Evolutionary conservation across 2,113 vertebrate species (phyloP).

Genomic region (Chaetodon trifascialis): DNA sequence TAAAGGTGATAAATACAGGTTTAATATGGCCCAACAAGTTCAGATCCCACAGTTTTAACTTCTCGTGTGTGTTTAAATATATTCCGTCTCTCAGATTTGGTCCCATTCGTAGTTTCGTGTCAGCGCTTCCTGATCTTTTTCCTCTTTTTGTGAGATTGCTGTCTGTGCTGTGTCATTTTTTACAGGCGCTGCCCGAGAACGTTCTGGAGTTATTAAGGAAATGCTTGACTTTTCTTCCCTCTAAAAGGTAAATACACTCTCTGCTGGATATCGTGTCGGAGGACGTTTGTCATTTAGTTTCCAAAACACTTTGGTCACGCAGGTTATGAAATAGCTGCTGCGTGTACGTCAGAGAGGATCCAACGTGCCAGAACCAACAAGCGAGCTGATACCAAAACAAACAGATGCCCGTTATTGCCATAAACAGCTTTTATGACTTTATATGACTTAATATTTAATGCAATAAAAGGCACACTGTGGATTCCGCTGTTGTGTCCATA

Average conservation of each 20-base stretch:
- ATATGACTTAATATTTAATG: background rate
- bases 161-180: no score
- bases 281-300: slow-evolving; percentile 23
- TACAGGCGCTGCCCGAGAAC: slow-evolving; percentile 90
- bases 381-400: slow-evolving; percentile 18
- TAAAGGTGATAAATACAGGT: background rate
- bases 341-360: slow-evolving; percentile 1
- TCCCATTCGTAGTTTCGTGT: background rate
- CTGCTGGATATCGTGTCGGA: slow-evolving; percentile 10
- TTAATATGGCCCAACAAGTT: background rate
- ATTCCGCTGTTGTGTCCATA: background rate
- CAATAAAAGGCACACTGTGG: background rate
- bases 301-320: slow-evolving; percentile 11
- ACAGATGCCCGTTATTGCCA: background rate
- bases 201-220: slow-evolving; percentile 89
- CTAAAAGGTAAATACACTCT: slow-evolving; percentile 87
- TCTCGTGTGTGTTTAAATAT: background rate
- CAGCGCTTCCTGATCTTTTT: background rate
- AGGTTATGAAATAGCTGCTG: background rate
- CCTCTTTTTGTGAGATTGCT: background rate
- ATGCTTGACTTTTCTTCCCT: slow-evolving; percentile 94
- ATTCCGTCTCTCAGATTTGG: background rate
- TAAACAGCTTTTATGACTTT: background rate
- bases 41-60: background rate
- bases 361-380: slow-evolving; percentile 3